Conservation (phyloP, 2,113 vertebrate species). For the Chloroceryle aenea region DNA sequence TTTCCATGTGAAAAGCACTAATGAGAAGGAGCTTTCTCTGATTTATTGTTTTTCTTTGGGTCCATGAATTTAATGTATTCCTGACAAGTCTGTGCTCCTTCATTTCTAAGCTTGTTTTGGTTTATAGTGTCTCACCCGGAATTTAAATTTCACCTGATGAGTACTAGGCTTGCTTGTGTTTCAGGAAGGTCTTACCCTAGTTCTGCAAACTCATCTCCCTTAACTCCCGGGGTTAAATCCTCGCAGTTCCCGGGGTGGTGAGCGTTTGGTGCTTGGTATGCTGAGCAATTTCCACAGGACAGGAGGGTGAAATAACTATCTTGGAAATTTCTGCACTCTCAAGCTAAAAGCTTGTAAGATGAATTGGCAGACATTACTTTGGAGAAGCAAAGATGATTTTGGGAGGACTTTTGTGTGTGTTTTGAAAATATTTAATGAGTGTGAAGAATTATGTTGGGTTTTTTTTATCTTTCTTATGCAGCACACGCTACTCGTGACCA, state of each 20-base stretch:
- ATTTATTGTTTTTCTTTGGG: background rate
- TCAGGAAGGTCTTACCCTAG: background rate
- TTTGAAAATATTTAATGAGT: background rate
- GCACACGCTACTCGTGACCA: constrained; percentile 72
- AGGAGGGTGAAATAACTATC: background rate
- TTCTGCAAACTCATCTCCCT: background rate
- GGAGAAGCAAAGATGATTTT: background rate
- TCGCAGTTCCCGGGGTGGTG: background rate
- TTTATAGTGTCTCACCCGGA: background rate
- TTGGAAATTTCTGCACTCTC: background rate
- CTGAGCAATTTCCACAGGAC: background rate
- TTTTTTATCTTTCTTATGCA: constrained; percentile 52
- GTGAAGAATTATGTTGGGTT: background rate
- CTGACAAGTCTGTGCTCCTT: background rate
- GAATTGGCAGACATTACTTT: background rate
- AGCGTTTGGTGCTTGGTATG: background rate
- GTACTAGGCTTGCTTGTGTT: background rate
- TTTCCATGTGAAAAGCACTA: background rate
- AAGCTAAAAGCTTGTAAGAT: background rate
- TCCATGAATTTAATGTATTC: background rate
- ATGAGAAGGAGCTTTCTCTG: background rate
- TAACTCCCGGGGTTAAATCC: background rate
- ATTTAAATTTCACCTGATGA: background rate
- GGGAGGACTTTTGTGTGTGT: background rate
- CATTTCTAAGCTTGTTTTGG: background rate